A percentile compares a stretch with the other conserved stretches of the same genome.
phyloP scores from a whole-genome alignment of 2,113 vertebrate species.

The Rattus rattus region DNA sequence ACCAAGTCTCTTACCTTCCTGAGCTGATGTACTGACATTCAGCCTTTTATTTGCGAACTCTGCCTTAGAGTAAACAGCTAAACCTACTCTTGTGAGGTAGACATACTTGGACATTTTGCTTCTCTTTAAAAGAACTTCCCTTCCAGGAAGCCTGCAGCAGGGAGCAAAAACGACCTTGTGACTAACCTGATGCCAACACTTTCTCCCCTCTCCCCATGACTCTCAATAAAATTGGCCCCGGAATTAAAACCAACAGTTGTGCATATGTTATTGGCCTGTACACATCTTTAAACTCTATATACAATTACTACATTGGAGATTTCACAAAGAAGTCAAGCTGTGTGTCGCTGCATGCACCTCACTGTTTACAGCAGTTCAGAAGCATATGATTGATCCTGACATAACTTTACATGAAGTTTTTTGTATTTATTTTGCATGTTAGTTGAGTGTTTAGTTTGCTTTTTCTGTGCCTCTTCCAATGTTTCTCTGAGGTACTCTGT shows the following conservation, averaged over 20 bases:
- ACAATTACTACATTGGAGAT: neutral
- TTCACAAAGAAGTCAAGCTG: neutral
- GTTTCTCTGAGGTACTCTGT: too few relatives aligned
- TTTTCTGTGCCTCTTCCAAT: neutral
- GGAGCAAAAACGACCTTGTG: neutral
- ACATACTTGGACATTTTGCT: neutral
- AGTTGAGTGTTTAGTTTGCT: neutral
- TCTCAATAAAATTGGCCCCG: neutral
- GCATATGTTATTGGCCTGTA: neutral
- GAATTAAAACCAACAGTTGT: neutral
- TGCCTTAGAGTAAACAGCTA: conserved; percentile 24
- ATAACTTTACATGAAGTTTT: neutral
- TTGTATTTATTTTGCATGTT: neutral
- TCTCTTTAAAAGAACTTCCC: conserved; percentile 22
- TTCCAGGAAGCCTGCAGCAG: neutral
- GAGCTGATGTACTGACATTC: neutral
- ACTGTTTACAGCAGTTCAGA: neutral
- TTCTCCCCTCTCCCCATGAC: neutral
- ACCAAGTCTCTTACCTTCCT: neutral
- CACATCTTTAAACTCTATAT: neutral
- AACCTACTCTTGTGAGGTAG: neutral
- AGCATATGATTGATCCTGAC: neutral
- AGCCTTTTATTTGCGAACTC: neutral
- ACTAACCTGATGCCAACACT: neutral
- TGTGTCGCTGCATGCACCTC: neutral